Conservation (phyloP, 2,888 invertebrate genomes). For the Drosophila siamana region DNA sequence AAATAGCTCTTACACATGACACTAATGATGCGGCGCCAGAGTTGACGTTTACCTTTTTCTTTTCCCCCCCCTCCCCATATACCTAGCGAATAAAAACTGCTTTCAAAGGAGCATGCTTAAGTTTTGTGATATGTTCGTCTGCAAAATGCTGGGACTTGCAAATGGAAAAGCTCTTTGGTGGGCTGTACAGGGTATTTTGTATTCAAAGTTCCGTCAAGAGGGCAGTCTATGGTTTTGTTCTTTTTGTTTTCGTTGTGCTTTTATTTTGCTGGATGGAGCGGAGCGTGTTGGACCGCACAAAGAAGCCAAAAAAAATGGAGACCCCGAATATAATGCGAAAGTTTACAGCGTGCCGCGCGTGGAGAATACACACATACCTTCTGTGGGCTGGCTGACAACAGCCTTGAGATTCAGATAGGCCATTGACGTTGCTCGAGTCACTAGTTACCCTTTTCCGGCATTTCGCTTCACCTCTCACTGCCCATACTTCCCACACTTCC, state of each 20-base stretch:
- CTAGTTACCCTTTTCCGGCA: slow-evolving; percentile 70
- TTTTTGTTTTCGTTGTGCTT: slow-evolving; percentile 22
- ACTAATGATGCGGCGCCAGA: slow-evolving; percentile 65
- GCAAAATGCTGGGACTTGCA: neutral
- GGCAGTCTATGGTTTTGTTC: slow-evolving; percentile 10
- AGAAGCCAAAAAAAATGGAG: slow-evolving; percentile 6
- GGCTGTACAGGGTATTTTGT: slow-evolving; percentile 8
- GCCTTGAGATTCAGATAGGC: slow-evolving; percentile 53
- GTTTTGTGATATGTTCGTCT: neutral
- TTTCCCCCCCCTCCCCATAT: neutral
- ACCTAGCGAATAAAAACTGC: neutral
- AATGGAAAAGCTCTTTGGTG: neutral
- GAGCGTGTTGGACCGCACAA: slow-evolving; percentile 37
- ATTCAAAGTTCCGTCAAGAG: neutral
- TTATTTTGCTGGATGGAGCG: too few species aligned
- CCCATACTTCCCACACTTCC: neutral
- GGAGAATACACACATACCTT: slow-evolving; percentile 8
- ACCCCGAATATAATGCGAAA: slow-evolving; percentile 25
- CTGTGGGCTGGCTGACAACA: slow-evolving; percentile 30
- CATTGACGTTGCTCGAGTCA: slow-evolving; percentile 46
- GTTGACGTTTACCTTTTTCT: slow-evolving; percentile 52
- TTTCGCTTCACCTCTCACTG: neutral
- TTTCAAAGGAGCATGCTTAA: neutral
- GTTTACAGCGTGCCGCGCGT: slow-evolving; percentile 29
- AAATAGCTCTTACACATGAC: slow-evolving; percentile 66